Evolutionary conservation across 2,797 vertebrate species (phyloP).

Genomic region (Heliangelus exortis): DNA sequence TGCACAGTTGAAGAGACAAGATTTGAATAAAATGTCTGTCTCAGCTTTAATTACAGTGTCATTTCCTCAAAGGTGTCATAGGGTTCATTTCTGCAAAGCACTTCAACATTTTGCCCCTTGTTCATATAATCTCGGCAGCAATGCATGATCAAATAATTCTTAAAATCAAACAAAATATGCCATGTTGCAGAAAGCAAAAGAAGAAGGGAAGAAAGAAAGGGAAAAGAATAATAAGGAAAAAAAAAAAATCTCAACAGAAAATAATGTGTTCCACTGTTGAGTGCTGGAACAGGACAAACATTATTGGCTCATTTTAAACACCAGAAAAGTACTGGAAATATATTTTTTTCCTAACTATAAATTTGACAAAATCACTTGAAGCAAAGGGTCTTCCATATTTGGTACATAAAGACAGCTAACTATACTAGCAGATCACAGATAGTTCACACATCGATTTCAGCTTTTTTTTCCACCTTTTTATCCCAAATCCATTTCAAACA

Average conservation of each 20-base stretch:
- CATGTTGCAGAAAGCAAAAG: neutral
- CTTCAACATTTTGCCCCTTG: conserved; percentile 14
- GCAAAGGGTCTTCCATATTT: neutral
- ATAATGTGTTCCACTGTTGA: neutral
- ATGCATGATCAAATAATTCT: neutral
- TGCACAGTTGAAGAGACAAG: conserved; percentile 15
- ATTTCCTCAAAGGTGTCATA: conserved; percentile 54
- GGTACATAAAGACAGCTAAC: neutral
- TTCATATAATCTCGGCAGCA: conserved; percentile 42
- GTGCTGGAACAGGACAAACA: neutral
- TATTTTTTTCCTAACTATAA: neutral
- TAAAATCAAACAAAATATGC: neutral
- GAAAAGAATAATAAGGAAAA: neutral
- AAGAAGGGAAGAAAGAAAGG: too few species aligned
- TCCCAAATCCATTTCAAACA: neutral
- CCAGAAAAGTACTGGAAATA: neutral
- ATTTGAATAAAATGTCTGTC: conserved; percentile 16
- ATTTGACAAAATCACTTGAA: neutral
- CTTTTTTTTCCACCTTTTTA: neutral
- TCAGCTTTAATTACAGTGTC: conserved; percentile 38
- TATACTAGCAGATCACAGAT: neutral
- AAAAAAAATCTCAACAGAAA: neutral
- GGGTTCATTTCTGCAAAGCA: conserved; percentile 20
- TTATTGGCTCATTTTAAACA: neutral
- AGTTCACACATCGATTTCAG: neutral